Conservation (phyloP, 2,797 vertebrate genomes). For the Paguma larvata region DNA sequence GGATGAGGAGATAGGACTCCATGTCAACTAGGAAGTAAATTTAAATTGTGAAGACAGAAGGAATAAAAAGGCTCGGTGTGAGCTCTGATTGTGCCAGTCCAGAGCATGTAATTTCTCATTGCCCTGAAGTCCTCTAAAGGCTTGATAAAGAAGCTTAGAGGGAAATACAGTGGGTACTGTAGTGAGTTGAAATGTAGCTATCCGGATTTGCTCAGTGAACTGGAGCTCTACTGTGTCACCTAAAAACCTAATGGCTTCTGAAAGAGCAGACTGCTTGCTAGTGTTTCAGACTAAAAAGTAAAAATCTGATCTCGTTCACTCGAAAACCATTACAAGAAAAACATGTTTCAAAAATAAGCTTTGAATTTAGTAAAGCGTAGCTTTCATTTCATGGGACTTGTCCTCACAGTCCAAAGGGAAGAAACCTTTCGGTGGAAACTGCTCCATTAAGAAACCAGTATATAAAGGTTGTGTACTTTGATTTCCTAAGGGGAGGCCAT, state of each 20-base stretch:
- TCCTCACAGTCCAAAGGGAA: background rate
- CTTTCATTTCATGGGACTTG: background rate
- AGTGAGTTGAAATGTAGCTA: background rate
- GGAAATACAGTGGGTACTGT: background rate
- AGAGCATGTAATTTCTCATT: background rate
- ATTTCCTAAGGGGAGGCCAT: background rate
- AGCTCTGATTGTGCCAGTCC: background rate
- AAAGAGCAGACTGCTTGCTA: constrained; percentile 17
- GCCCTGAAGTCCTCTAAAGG: background rate
- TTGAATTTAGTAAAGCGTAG: constrained; percentile 5
- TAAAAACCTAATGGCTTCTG: constrained; percentile 13
- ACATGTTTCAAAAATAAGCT: background rate
- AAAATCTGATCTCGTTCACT: background rate
- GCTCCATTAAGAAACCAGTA: background rate
- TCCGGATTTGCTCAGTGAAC: background rate
- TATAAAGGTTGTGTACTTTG: background rate
- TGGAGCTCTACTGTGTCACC: background rate
- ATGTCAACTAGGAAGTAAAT: background rate
- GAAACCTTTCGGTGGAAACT: background rate
- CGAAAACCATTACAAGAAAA: background rate
- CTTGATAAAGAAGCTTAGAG: background rate
- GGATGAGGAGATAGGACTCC: background rate
- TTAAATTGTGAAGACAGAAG: background rate
- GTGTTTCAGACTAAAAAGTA: constrained; percentile 25
- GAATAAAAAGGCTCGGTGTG: background rate